These are phyloP conservation scores for Thrips palmi DNA, from an alignment of 1,140 invertebrate genomes.

Conservation along the genomic window DNA sequence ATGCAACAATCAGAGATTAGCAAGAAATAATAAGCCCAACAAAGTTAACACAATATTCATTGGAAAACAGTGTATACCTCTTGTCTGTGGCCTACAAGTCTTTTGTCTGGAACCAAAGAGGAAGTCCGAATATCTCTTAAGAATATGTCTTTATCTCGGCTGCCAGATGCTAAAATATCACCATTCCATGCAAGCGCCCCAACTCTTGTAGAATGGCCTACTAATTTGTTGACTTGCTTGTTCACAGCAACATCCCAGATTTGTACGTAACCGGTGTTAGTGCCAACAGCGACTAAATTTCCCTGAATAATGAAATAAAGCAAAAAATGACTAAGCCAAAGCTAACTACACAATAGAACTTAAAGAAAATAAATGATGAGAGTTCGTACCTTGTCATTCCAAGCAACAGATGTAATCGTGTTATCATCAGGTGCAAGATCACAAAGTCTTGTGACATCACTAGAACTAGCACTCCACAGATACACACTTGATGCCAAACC, in stretches of 20 bases:
- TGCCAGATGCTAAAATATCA: slow-evolving; percentile 90
- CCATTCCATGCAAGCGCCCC: slow-evolving; percentile 97
- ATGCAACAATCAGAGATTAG: no score
- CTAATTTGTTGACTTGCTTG: slow-evolving; percentile 75
- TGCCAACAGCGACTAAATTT: slow-evolving; percentile 91
- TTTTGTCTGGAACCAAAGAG: slow-evolving; percentile 45
- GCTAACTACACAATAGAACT: neutral
- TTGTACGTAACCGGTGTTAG: slow-evolving; percentile 90
- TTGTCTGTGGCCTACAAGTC: slow-evolving; percentile 82
- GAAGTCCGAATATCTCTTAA: slow-evolving; percentile 88
- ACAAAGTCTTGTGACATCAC: slow-evolving; percentile 92
- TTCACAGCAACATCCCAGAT: slow-evolving; percentile 95
- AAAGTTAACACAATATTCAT: slow-evolving; percentile 8
- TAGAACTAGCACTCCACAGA: slow-evolving; percentile 97
- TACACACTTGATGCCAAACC: slow-evolving; percentile 96
- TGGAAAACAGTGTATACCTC: slow-evolving; percentile 41
- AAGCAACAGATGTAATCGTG: slow-evolving; percentile 94
- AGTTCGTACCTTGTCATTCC: slow-evolving; percentile 69
- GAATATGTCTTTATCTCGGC: slow-evolving; percentile 82
- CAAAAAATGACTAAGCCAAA: slow-evolving; percentile 6
- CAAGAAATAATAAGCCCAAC: slow-evolving; percentile 10
- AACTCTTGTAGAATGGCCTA: slow-evolving; percentile 81
- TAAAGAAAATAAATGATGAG: neutral
- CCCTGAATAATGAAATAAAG: slow-evolving; percentile 32
- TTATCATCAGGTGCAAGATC: slow-evolving; percentile 86